Conservation (phyloP, 2,888 invertebrate genomes). For the Amblyjoppa proteus region DNA sequence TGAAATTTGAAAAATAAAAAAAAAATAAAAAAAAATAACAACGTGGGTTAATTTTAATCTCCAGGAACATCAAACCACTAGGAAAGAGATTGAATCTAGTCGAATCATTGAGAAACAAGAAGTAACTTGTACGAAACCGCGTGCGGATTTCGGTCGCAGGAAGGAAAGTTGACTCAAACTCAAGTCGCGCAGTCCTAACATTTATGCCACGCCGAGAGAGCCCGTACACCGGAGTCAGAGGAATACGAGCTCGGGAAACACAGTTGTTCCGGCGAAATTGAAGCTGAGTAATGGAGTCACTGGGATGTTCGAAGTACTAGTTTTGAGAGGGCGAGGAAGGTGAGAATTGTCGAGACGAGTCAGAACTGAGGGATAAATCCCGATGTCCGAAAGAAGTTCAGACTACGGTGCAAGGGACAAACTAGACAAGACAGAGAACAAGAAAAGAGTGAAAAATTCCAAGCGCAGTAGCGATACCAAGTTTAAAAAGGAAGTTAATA, state of each 20-base stretch:
- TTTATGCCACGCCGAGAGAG: background rate
- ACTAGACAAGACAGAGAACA: background rate
- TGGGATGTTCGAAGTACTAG: background rate
- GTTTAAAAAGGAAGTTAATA: background rate
- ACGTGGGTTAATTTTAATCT: background rate
- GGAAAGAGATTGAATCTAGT: background rate
- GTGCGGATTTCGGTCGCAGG: background rate
- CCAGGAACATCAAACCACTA: background rate
- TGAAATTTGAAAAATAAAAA: background rate
- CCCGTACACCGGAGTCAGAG: conserved; percentile 1
- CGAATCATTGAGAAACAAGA: background rate
- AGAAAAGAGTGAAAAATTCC: background rate
- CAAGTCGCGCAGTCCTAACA: background rate
- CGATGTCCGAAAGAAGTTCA: conserved; percentile 21
- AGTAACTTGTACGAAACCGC: conserved; percentile 27
- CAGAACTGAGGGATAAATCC: background rate
- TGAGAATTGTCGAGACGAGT: conserved; percentile 1
- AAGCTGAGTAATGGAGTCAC: conserved; percentile 18
- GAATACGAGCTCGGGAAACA: conserved; percentile 10
- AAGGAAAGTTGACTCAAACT: background rate
- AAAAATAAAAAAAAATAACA: background rate
- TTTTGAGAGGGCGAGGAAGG: conserved; percentile 1
- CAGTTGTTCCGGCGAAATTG: conserved; percentile 28
- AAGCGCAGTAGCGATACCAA: background rate
- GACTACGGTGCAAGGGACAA: background rate